Percentiles rank a stretch among this genome's conserved stretches.
phyloP scores from a whole-genome alignment of 2,888 invertebrate species.

The Platycheirus albimanus region DNA sequence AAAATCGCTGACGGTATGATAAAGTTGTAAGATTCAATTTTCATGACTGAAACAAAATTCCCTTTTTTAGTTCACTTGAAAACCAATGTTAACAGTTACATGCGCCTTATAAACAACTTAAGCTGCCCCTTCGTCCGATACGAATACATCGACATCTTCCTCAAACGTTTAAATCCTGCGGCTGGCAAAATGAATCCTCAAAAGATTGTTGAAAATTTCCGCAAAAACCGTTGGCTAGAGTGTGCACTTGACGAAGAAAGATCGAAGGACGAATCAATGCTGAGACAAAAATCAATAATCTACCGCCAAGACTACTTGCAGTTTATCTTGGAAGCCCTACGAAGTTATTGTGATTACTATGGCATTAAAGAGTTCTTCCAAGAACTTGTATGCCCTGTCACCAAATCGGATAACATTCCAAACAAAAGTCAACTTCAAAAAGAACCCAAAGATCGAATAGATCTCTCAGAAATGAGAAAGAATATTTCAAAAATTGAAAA shows the following conservation, averaged over 20 bases:
- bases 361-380: slow-evolving; percentile 77
- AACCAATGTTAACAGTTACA: slow-evolving; percentile 76
- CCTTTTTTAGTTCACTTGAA: slow-evolving; percentile 40
- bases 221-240: slow-evolving; percentile 78
- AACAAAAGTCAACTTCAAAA: too few relatives aligned
- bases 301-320: slow-evolving; percentile 78
- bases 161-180: slow-evolving; percentile 72
- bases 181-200: slow-evolving; percentile 76
- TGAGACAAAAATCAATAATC: slow-evolving; percentile 38
- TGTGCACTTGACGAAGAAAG: slow-evolving; percentile 76
- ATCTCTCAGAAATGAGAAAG: slow-evolving; percentile 75
- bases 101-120: slow-evolving; percentile 77
- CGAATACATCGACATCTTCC: slow-evolving; percentile 79
- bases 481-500: slow-evolving; percentile 74
- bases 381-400: not conserved
- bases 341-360: slow-evolving; percentile 78
- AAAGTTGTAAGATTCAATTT: not conserved
- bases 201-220: slow-evolving; percentile 78
- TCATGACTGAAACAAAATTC: too few relatives aligned
- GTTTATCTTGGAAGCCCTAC: slow-evolving; percentile 77
- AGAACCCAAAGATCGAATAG: slow-evolving; percentile 67
- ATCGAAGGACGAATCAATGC: slow-evolving; percentile 43
- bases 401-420: not conserved
- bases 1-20: slow-evolving; percentile 77
- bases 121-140: slow-evolving; percentile 79